phyloP scores from a whole-genome alignment of 1,140 invertebrate species.

The Drosophila gunungcola region DNA sequence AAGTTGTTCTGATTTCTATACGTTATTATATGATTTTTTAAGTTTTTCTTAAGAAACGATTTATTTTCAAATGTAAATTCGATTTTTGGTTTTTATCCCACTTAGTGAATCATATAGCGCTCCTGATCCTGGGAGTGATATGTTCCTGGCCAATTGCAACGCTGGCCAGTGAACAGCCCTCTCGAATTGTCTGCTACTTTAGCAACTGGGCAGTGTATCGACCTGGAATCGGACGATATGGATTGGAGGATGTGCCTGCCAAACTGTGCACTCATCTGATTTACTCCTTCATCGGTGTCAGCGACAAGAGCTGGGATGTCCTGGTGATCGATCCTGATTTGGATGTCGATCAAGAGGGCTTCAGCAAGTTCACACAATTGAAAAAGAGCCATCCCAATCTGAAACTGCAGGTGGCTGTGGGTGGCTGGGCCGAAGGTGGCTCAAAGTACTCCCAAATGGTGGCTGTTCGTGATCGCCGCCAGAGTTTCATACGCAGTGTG shows the following conservation, averaged over 20 bases:
- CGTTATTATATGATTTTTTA: too few relatives aligned
- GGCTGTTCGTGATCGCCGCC: conserved; percentile 88
- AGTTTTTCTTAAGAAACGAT: too few relatives aligned
- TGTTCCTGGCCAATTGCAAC: conserved; percentile 13
- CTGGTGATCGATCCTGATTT: conserved; percentile 93
- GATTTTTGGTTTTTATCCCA: neutral
- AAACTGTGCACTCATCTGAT: conserved; percentile 94
- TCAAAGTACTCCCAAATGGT: conserved; percentile 93
- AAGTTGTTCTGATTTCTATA: too few relatives aligned
- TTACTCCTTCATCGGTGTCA: conserved; percentile 95
- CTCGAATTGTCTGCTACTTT: conserved; percentile 94
- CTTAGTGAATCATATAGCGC: conserved; percentile 41
- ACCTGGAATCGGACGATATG: conserved; percentile 92
- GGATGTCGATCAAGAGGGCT: conserved; percentile 91
- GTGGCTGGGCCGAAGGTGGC: conserved; percentile 95
- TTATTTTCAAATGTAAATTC: too few relatives aligned
- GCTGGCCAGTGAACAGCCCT: conserved; percentile 60
- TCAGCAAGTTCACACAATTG: conserved; percentile 92
- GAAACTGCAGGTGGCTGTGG: conserved; percentile 92
- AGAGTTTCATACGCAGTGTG: conserved; percentile 90
- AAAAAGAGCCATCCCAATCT: conserved; percentile 89
- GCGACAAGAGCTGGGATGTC: conserved; percentile 91
- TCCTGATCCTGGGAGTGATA: conserved; percentile 49
- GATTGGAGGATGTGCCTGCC: conserved; percentile 92
- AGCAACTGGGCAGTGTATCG: conserved; percentile 96